phyloP scores from a whole-genome alignment of 2,113 vertebrate genomes.

The Typhlomys cinereus region DNA sequence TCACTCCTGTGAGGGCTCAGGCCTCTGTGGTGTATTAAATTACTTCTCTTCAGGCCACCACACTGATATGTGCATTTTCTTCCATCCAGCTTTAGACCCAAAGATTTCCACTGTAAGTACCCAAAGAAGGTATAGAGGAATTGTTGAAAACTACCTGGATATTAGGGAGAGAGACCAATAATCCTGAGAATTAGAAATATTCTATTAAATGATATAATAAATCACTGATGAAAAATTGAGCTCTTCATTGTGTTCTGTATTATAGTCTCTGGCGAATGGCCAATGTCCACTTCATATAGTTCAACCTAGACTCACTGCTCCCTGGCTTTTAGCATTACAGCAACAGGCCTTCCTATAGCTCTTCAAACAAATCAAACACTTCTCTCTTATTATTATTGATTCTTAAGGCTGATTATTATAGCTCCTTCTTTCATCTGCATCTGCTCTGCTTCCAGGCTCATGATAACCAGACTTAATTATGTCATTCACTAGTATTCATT shows the following conservation, averaged over 20 bases:
- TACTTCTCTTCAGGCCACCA: no score
- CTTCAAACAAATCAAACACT: not conserved
- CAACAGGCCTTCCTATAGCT: not conserved
- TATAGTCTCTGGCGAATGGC: not conserved
- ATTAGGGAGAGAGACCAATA: not conserved
- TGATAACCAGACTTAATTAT: not conserved
- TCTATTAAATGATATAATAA: not conserved
- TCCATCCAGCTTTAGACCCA: no score
- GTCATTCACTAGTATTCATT: not conserved
- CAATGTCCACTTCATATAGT: fast-evolving
- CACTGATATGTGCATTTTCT: no score
- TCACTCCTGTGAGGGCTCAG: no score
- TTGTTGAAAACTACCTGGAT: not conserved
- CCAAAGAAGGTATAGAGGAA: not conserved
- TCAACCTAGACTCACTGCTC: not conserved
- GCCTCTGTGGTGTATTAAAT: no score
- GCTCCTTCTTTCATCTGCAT: not conserved
- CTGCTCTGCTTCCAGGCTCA: not conserved
- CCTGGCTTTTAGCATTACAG: not conserved
- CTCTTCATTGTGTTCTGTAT: not conserved
- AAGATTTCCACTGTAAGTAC: no score
- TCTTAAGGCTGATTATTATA: not conserved
- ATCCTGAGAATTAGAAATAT: not conserved
- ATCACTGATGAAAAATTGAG: not conserved
- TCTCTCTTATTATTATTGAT: no score